A percentile compares a stretch with the other conserved stretches of the same genome.
Conservation (phyloP, 2,797 vertebrate species). For the Percopsis omiscomaycus region DNA sequence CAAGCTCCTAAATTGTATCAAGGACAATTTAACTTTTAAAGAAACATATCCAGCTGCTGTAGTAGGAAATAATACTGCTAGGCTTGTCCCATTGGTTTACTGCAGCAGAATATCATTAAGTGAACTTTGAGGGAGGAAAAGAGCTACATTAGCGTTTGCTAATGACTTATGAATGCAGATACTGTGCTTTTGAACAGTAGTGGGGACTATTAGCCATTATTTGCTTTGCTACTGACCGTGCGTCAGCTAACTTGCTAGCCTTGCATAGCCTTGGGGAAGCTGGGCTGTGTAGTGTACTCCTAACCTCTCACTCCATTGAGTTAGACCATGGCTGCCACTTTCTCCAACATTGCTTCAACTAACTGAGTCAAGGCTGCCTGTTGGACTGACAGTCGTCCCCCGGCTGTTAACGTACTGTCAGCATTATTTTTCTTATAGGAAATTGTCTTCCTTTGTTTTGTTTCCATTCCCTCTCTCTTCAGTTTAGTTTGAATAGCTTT, state of each 20-base stretch:
- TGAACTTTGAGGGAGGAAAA: slow-evolving; percentile 3
- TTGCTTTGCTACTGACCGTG: slow-evolving; percentile 26
- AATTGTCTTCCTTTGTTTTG: not conserved
- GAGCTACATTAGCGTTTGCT: slow-evolving; percentile 1
- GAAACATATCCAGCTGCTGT: slow-evolving; percentile 29
- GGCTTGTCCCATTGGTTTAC: not conserved
- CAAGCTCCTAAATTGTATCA: slow-evolving; percentile 44
- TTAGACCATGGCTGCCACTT: slow-evolving; percentile 50
- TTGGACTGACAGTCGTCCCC: slow-evolving; percentile 28
- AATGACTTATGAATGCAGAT: slow-evolving; percentile 16
- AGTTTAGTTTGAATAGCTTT: not conserved
- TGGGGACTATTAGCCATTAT: slow-evolving; percentile 44
- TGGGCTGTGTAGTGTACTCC: slow-evolving; percentile 15
- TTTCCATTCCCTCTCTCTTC: slow-evolving; percentile 6
- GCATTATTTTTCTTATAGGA: slow-evolving; percentile 17
- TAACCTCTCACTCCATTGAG: slow-evolving; percentile 42
- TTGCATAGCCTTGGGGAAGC: slow-evolving; percentile 47
- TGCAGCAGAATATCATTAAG: slow-evolving; percentile 7
- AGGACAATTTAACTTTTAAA: slow-evolving; percentile 44
- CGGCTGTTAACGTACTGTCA: slow-evolving; percentile 26
- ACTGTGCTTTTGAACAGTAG: slow-evolving; percentile 20
- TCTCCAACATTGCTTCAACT: slow-evolving; percentile 55
- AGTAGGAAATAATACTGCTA: slow-evolving; percentile 10
- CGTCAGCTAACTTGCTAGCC: slow-evolving; percentile 40
- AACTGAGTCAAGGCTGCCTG: slow-evolving; percentile 52